A percentile compares a stretch with the other conserved stretches of the same genome.
phyloP scores from a whole-genome alignment of 2,797 vertebrate species.

The Cryptoblepharus egeriae region DNA sequence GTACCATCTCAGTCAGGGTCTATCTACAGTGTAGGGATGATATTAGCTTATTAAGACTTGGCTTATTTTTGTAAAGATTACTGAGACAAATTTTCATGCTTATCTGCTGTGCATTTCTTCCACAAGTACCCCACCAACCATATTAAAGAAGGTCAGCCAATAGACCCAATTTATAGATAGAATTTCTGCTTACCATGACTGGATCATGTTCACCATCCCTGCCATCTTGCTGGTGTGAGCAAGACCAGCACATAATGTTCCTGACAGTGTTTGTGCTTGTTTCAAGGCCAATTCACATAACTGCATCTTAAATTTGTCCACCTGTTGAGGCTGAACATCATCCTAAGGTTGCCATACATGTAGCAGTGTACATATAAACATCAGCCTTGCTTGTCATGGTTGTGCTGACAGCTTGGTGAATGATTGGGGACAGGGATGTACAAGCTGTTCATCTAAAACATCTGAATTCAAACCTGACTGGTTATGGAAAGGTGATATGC shows the following conservation, averaged over 20 bases:
- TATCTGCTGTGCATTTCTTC: constrained; percentile 10
- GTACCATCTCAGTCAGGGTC: too few species aligned
- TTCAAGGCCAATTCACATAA: background rate
- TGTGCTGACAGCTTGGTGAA: background rate
- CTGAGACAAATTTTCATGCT: background rate
- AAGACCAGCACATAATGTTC: background rate
- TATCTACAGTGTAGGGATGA: too few species aligned
- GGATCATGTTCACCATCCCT: constrained; percentile 25
- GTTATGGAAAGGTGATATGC: background rate
- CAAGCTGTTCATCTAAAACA: background rate
- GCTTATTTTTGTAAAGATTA: too few species aligned
- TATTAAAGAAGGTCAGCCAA: constrained; percentile 39
- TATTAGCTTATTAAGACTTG: too few species aligned
- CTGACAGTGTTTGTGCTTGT: fast-evolving
- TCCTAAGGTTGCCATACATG: too few species aligned
- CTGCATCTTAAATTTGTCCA: background rate
- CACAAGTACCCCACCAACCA: constrained; percentile 2
- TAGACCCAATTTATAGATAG: background rate
- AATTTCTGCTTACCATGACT: background rate
- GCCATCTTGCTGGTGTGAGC: constrained; percentile 27
- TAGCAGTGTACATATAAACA: background rate
- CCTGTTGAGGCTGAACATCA: background rate
- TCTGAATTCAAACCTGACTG: background rate
- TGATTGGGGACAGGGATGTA: background rate
- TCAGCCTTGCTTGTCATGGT: too few species aligned